A percentile compares a stretch with the other conserved stretches of the same genome.
Evolutionary conservation across 53 echinoderm and acorn worm species (phyloP).

Genomic region (Apostichopus leukothele): DNA sequence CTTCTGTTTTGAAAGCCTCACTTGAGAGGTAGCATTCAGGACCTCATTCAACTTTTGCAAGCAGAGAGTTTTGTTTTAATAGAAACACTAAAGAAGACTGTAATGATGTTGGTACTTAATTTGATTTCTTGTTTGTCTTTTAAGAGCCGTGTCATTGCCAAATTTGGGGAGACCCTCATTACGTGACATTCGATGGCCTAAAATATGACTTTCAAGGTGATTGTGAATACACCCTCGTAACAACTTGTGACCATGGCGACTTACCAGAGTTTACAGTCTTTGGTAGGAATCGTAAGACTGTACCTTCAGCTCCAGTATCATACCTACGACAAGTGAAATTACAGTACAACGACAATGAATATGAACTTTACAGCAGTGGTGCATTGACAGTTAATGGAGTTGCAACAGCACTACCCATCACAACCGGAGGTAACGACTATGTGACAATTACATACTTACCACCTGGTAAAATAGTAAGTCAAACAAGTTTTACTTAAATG

Average conservation of each 20-base stretch:
- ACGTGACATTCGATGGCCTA: background rate
- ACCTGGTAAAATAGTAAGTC: slow-evolving; percentile 8
- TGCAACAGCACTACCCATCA: background rate
- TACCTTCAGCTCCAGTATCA: slow-evolving; percentile 19
- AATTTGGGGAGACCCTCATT: slow-evolving; percentile 12
- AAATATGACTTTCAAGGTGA: slow-evolving; percentile 5
- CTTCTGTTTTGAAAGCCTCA: no score
- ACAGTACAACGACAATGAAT: background rate
- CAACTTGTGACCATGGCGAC: background rate
- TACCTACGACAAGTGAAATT: background rate
- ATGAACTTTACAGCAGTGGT: background rate
- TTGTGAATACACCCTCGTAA: slow-evolving; percentile 2
- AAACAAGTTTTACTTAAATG: no score
- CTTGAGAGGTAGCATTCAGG: no score
- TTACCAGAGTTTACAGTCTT: slow-evolving; percentile 8
- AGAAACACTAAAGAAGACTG: no score
- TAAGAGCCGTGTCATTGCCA: slow-evolving; percentile 8
- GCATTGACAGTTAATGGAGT: background rate
- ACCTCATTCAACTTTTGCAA: no score
- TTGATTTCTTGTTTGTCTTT: background rate
- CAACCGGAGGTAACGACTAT: background rate
- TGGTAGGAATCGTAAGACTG: background rate
- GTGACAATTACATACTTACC: slow-evolving; percentile 12
- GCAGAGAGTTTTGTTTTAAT: no score
- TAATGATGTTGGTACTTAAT: no score